Evolutionary conservation across 2,888 invertebrate genomes (phyloP).

Genomic region (Napeogenes sylphis): DNA sequence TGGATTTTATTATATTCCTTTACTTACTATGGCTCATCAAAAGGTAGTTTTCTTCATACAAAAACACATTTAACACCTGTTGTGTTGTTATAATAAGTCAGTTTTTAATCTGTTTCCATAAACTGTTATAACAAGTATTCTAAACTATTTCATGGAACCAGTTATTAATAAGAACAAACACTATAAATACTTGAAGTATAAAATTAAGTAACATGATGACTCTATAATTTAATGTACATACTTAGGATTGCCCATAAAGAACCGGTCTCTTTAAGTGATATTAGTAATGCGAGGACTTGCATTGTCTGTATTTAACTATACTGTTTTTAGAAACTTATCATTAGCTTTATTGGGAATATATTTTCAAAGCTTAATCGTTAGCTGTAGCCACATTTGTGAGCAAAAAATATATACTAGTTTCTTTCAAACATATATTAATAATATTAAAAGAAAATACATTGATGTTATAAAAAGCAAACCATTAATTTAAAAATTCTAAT

Average conservation of each 20-base stretch:
- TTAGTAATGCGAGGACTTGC: constrained; percentile 53
- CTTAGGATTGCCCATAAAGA: constrained; percentile 48
- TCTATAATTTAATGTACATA: constrained; percentile 48
- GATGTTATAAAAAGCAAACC: not conserved
- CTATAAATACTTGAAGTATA: constrained; percentile 16
- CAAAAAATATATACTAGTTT: no score
- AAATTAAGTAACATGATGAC: constrained; percentile 34
- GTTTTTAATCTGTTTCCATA: no score
- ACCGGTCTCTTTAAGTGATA: constrained; percentile 71
- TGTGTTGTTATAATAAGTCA: no score
- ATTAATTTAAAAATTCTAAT: not conserved
- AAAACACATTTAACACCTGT: not conserved
- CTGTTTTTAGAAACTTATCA: constrained; percentile 37
- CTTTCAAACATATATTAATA: no score
- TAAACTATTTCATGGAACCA: not conserved
- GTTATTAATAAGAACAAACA: constrained; percentile 21
- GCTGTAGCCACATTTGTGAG: no score
- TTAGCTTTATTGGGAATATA: not conserved
- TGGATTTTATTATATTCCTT: not conserved
- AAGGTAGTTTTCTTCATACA: not conserved
- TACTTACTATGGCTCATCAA: not conserved
- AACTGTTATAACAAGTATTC: no score
- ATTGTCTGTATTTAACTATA: constrained; percentile 30
- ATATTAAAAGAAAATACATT: not conserved
- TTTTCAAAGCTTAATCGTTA: no score